These are phyloP conservation scores for Pogonocichla stellata DNA, from an alignment of 2,113 vertebrate species.

Conservation along the genomic window DNA sequence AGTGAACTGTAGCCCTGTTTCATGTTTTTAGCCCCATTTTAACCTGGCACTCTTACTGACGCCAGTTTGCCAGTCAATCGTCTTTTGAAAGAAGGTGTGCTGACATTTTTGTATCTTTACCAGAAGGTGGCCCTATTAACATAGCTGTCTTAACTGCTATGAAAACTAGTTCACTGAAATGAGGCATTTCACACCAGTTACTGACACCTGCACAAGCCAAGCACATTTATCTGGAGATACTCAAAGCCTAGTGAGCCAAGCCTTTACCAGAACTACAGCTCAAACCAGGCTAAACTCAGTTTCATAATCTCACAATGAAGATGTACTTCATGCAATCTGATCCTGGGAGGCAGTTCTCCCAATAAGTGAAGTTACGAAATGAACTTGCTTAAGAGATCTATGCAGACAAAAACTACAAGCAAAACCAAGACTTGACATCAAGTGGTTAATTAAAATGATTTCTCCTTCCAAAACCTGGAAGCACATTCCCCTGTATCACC, in stretches of 20 bases:
- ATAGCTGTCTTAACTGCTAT: neutral
- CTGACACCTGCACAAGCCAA: neutral
- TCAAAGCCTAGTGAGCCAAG: neutral
- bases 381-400: neutral
- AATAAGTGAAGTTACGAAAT: neutral
- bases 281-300: neutral
- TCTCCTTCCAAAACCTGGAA: neutral
- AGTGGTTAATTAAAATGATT: neutral
- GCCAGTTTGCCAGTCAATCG: neutral
- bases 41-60: neutral
- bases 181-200: neutral
- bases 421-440: neutral
- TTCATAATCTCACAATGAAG: neutral
- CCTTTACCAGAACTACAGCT: neutral
- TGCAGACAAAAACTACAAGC: neutral
- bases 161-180: neutral
- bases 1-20: neutral
- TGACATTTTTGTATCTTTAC: neutral
- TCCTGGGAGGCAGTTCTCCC: neutral
- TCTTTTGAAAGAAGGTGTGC: neutral
- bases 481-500: neutral
- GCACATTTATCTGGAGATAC: neutral
- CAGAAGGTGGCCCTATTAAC: conserved; percentile 46
- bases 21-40: neutral
- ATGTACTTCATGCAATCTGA: neutral